Conservation (phyloP, 1,140 invertebrate species). For the Habropoda laboriosa region DNA sequence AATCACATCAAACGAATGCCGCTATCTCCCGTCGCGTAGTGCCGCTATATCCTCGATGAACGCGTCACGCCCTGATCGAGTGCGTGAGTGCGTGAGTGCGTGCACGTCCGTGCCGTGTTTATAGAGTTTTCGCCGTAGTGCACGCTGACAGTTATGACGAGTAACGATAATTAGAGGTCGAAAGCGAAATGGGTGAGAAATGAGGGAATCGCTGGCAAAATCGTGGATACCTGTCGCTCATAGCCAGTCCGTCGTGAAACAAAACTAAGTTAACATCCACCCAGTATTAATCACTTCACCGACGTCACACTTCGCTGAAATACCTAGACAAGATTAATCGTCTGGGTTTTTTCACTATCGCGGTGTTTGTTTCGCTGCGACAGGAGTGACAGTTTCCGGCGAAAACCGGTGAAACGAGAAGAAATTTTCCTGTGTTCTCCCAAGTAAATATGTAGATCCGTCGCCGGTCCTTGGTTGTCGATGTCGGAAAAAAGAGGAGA, state of each 20-base stretch:
- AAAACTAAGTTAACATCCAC: slow-evolving; percentile 1
- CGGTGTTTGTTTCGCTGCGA: not conserved
- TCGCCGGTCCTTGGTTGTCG: too few species aligned
- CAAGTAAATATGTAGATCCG: too few species aligned
- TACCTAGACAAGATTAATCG: slow-evolving; percentile 8
- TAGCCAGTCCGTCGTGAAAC: slow-evolving; percentile 5
- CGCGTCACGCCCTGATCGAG: slow-evolving; percentile 8
- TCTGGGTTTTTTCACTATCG: not conserved
- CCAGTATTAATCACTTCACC: slow-evolving; percentile 16
- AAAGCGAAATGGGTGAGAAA: not conserved
- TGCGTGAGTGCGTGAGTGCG: not conserved
- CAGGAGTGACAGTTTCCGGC: too few species aligned
- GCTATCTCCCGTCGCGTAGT: not conserved
- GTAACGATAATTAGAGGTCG: not conserved
- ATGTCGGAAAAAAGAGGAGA: not conserved
- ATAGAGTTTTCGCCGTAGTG: not conserved
- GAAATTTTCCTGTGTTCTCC: too few species aligned
- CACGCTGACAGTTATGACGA: not conserved
- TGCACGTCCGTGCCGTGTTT: not conserved
- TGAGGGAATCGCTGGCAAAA: not conserved
- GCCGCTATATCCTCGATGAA: not conserved
- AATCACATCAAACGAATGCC: slow-evolving; percentile 13
- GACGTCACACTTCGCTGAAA: not conserved
- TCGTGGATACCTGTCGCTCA: not conserved
- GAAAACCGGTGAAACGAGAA: not conserved